phyloP scores from a whole-genome alignment of 2,113 vertebrate genomes.

The Phalacrocorax brasilianus region DNA sequence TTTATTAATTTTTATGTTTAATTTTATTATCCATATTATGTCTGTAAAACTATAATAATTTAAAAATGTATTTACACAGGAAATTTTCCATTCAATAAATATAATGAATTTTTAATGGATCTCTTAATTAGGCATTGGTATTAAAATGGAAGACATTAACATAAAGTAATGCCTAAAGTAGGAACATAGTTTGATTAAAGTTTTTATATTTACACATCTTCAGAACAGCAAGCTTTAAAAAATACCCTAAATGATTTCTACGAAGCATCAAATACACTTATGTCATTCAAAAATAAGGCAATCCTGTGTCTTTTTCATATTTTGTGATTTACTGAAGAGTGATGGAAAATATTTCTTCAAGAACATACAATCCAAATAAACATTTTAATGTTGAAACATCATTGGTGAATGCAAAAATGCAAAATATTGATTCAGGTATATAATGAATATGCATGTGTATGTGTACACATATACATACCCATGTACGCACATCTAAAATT shows the following conservation, averaged over 20 bases:
- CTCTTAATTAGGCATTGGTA: background rate
- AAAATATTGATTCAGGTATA: background rate
- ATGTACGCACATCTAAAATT: background rate
- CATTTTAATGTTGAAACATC: background rate
- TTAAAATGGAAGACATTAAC: background rate
- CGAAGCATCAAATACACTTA: background rate
- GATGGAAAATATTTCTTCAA: background rate
- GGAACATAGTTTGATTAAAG: background rate
- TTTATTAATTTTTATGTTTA: constrained; percentile 19
- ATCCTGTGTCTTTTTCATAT: background rate
- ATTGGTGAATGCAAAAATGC: background rate
- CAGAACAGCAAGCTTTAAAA: background rate
- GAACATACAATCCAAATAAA: background rate
- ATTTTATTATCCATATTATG: background rate
- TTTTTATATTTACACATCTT: background rate
- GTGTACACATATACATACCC: background rate
- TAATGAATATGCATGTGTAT: background rate
- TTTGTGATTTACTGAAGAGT: background rate
- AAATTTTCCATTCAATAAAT: background rate
- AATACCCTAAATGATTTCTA: background rate
- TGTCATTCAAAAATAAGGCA: background rate
- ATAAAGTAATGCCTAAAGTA: background rate
- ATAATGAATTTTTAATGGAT: background rate
- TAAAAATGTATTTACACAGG: background rate
- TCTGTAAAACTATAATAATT: background rate